A percentile compares a stretch with the other conserved stretches of the same genome.
These are phyloP conservation scores for Spisula subtruncata DNA, from an alignment of 2,888 invertebrate species.

Conservation along the genomic window DNA sequence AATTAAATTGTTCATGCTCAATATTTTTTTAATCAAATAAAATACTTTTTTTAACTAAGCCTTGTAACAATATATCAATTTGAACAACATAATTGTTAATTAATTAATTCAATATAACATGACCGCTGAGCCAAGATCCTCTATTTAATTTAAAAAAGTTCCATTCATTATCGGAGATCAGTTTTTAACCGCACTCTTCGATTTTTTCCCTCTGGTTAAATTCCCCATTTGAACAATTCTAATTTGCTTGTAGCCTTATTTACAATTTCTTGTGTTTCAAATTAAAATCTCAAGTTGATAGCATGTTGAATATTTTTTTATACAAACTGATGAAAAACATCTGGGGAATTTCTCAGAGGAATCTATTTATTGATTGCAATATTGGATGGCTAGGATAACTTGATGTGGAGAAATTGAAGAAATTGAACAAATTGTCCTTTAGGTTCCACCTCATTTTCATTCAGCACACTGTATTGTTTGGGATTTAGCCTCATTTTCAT, in stretches of 20 bases:
- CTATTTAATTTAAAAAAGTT: neutral
- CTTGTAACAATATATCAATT: too few relatives aligned
- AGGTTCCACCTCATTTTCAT: conserved; percentile 3
- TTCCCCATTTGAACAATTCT: neutral
- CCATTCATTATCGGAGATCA: neutral
- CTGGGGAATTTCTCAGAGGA: conserved; percentile 4
- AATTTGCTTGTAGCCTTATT: conserved; percentile 3
- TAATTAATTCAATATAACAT: too few relatives aligned
- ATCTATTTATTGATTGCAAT: neutral
- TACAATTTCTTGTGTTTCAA: conserved; percentile 8
- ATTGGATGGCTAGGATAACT: neutral
- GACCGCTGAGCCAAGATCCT: too few relatives aligned
- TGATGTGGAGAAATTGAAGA: conserved; percentile 1
- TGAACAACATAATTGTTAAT: too few relatives aligned
- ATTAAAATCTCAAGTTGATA: conserved; percentile 15
- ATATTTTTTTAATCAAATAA: too few relatives aligned
- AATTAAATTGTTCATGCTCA: too few relatives aligned
- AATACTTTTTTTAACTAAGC: too few relatives aligned
- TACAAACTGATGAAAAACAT: conserved; percentile 15
- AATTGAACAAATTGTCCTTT: too few relatives aligned
- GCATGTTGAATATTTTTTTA: neutral
- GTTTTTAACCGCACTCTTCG: neutral
- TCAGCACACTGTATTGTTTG: neutral
- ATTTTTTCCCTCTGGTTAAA: neutral
- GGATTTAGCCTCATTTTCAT: conserved; percentile 16